Evolutionary conservation across 2,888 invertebrate species (phyloP).

Genomic region (Aspidiotus destructor): DNA sequence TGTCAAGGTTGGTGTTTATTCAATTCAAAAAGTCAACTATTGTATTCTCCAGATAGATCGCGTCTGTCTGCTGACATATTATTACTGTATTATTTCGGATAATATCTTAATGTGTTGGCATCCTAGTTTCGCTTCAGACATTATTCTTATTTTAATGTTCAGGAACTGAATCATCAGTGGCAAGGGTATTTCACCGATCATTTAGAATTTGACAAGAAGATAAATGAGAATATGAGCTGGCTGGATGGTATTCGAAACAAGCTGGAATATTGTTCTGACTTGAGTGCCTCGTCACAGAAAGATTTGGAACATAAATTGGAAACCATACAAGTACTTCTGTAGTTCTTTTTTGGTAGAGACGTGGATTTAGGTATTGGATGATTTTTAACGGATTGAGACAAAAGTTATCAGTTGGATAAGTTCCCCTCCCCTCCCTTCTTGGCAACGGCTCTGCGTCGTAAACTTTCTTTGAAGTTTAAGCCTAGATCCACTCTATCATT

Average conservation of each 20-base stretch:
- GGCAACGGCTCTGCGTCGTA: too few species aligned
- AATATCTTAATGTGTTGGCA: background rate
- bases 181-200: constrained; percentile 80
- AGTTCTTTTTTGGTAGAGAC: background rate
- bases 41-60: too few species aligned
- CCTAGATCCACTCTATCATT: background rate
- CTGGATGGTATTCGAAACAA: constrained; percentile 71
- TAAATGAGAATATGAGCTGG: constrained; percentile 73
- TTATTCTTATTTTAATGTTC: constrained; percentile 6
- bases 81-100: background rate
- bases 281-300: constrained; percentile 69
- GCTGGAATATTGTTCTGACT: constrained; percentile 75
- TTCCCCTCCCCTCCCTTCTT: too few species aligned
- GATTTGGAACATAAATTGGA: constrained; percentile 77
- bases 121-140: background rate
- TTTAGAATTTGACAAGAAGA: constrained; percentile 73
- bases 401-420: too few species aligned
- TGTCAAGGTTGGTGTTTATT: constrained; percentile 53
- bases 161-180: constrained; percentile 80
- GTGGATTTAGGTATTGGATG: background rate
- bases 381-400: background rate
- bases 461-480: too few species aligned
- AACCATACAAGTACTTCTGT: constrained; percentile 49
- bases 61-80: too few species aligned
- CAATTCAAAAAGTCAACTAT: too few species aligned